Conservation (phyloP, 2,797 vertebrate genomes). For the Hyperoplus lanceolatus region DNA sequence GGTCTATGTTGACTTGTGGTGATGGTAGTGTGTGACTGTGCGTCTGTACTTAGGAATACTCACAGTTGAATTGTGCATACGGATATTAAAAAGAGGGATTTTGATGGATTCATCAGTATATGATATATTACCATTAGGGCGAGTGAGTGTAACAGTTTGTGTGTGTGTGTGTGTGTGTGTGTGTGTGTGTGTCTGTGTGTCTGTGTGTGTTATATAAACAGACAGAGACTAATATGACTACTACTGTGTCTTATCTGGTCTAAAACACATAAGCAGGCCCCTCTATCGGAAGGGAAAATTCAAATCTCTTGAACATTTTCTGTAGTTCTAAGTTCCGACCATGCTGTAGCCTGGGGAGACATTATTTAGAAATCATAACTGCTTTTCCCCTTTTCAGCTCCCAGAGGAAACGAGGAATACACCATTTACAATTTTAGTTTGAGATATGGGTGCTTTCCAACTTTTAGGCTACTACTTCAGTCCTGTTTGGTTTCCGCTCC, state of each 20-base stretch:
- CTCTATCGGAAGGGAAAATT: constrained; percentile 27
- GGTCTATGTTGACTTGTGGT: constrained; percentile 46
- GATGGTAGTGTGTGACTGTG: constrained; percentile 4
- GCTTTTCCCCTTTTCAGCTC: constrained; percentile 43
- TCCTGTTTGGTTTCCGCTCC: constrained; percentile 33
- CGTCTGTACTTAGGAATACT: constrained; percentile 27
- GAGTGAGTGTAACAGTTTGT: neutral
- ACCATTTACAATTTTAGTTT: constrained; percentile 38
- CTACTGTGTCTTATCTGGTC: constrained; percentile 4
- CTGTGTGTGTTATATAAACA: constrained; percentile 13
- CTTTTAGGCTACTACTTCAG: constrained; percentile 38
- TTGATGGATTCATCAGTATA: constrained; percentile 22
- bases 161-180: too few relatives aligned
- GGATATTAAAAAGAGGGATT: constrained; percentile 18
- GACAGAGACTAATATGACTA: constrained; percentile 10
- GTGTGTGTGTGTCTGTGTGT: too few relatives aligned
- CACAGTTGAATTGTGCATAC: constrained; percentile 31
- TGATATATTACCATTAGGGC: neutral
- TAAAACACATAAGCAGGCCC: neutral
- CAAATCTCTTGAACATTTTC: constrained; percentile 26
- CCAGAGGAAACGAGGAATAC: constrained; percentile 50
- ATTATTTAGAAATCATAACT: constrained; percentile 60
- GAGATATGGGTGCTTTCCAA: constrained; percentile 48
- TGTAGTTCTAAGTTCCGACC: constrained; percentile 35
- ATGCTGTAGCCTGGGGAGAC: constrained; percentile 36